Evolutionary conservation across 2,797 vertebrate genomes (phyloP), one percentile per base, ranked within the genome.

Genomic region (Taeniopygia guttata): DNA sequence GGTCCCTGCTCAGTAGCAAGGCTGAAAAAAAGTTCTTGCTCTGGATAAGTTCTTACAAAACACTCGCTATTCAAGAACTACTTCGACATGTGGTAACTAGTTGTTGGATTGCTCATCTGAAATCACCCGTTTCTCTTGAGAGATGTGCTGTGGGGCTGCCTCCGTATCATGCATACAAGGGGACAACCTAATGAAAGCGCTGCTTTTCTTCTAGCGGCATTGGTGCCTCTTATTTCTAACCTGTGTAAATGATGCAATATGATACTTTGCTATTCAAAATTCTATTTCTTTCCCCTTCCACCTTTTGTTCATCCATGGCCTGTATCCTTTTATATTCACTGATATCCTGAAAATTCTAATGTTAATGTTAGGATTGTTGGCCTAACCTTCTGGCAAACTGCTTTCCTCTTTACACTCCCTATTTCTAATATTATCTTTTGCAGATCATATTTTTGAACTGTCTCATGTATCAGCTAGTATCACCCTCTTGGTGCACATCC

Each of bases 391-490:
- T 49, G 45, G 45, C 40, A 79, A 62, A 23, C 51, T 51, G 43
- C 64, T 80, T 80, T 93, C 51, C 46, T 77, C 79, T 32, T 26
- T 48, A 69, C 51, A 84, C 34, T 72, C 75, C 48, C 36, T 70
- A 58, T 90, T 94, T 88, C 76, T 94, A 93, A 81, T 89, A 75
- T 34, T 89, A 74, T 72, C 75, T 91, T 86, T 85, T 72, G 69
- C 54, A 64, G 62, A 66, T 49, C 11, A 15, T 94, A 93, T 83
- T 93, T 96, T 86, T 88, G 82, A 91, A 48, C 60, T 74, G 9
- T 79, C 69, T 91, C 87, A 11, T 74, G n/a, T 94, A 36, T 85
- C 91, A 84, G 42, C 46, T 36, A 20, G 42, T 83, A 25, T 81
- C 64, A 68, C 54, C 7, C 12, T 81, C 46, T 40, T 51, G 43